Conservation (phyloP, 1,140 invertebrate species). For the Drosophila prosaltans region DNA sequence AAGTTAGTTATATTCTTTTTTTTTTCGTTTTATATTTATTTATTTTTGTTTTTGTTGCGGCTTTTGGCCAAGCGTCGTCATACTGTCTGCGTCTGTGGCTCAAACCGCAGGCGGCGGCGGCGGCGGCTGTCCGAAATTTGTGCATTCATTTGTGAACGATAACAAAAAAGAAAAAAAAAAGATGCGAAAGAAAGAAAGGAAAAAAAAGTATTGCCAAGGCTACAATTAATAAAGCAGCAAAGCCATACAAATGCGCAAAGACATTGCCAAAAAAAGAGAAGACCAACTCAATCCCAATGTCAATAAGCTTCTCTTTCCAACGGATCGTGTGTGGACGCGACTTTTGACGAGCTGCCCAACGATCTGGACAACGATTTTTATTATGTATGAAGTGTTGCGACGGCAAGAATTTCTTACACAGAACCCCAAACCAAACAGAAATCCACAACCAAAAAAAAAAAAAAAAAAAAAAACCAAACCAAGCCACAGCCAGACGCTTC, state of each 20-base stretch:
- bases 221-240: slow-evolving; percentile 77
- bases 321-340: slow-evolving; percentile 29
- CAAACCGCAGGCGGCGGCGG: slow-evolving; percentile 61
- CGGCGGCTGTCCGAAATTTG: slow-evolving; percentile 72
- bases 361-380: slow-evolving; percentile 69
- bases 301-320: slow-evolving; percentile 27
- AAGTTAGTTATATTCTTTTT: slow-evolving; percentile 22
- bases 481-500: slow-evolving; percentile 51
- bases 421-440: slow-evolving; percentile 22
- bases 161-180: slow-evolving; percentile 41
- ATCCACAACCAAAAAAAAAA: slow-evolving; percentile 28
- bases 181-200: slow-evolving; percentile 41
- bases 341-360: slow-evolving; percentile 28
- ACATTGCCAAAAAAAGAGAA: slow-evolving; percentile 23
- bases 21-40: slow-evolving; percentile 27
- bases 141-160: slow-evolving; percentile 80
- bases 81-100: slow-evolving; percentile 74
- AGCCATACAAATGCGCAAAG: slow-evolving; percentile 71
- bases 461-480: slow-evolving; percentile 28
- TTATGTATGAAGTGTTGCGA: slow-evolving; percentile 83
- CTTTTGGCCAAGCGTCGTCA: slow-evolving; percentile 59
- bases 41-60: slow-evolving; percentile 41
- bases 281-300: background rate
- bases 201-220: slow-evolving; percentile 64
- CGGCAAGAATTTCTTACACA: slow-evolving; percentile 64